phyloP scores from a whole-genome alignment of 2,888 invertebrate genomes.

The Tromatobia lineatoria region DNA sequence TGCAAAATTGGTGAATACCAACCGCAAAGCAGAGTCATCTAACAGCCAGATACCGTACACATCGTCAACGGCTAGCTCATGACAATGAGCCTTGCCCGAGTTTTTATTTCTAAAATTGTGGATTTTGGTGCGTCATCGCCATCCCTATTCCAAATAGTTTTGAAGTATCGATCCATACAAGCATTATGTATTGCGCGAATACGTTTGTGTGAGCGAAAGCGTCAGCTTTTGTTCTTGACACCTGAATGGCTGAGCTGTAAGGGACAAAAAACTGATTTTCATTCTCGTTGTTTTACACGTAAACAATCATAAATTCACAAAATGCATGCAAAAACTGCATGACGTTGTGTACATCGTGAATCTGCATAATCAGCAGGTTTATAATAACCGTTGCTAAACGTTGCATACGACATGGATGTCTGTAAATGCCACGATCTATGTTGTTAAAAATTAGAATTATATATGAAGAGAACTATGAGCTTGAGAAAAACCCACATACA shows the following conservation, averaged over 20 bases:
- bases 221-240: constrained; percentile 29
- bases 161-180: constrained; percentile 23
- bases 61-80: constrained; percentile 39
- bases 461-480: not conserved
- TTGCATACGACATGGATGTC: not conserved
- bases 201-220: constrained; percentile 5
- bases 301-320: constrained; percentile 19
- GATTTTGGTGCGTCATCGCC: constrained; percentile 18
- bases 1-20: not conserved
- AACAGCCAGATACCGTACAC: constrained; percentile 24
- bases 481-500: not conserved
- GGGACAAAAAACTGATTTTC: constrained; percentile 35
- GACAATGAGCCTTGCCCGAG: constrained; percentile 53
- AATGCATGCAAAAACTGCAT: not conserved
- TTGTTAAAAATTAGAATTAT: not conserved
- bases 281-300: constrained; percentile 7
- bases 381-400: not conserved
- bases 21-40: not conserved
- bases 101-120: constrained; percentile 59
- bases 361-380: not conserved
- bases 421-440: not conserved
- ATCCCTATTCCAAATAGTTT: constrained; percentile 17
- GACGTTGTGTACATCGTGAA: not conserved
- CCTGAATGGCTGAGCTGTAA: not conserved
- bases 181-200: not conserved